Percentiles rank a stretch among this genome's conserved stretches.
These are phyloP conservation scores for Pachycephala philippinensis DNA, from an alignment of 2,113 vertebrate species.

Conservation along the genomic window DNA sequence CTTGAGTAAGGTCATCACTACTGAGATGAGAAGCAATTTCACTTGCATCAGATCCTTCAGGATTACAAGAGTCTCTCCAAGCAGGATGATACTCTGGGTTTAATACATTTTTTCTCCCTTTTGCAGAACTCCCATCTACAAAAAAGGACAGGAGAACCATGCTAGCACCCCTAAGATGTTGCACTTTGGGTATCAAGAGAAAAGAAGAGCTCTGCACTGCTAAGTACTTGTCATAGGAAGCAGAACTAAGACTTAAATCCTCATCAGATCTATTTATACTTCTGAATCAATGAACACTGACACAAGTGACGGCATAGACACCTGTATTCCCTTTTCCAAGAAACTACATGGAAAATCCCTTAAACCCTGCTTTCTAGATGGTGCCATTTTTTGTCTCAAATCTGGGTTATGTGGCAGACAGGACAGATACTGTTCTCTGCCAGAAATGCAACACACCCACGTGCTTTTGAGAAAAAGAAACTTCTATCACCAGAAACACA, in stretches of 20 bases:
- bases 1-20: neutral
- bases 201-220: neutral
- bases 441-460: neutral
- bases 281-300: neutral
- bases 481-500: neutral
- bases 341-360: neutral
- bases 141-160: neutral
- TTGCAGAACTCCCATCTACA: neutral
- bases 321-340: neutral
- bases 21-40: neutral
- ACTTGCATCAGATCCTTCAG: neutral
- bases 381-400: neutral
- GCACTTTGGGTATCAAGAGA: neutral
- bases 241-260: neutral
- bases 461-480: neutral
- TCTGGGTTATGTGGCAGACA: neutral
- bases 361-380: fast-evolving
- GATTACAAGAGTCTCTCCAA: neutral
- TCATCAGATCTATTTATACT: neutral
- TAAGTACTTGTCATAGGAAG: neutral
- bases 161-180: neutral
- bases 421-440: neutral
- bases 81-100: neutral
- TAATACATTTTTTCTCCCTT: neutral
- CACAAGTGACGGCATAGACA: neutral